These are phyloP conservation scores for Corythoichthys haematopterus DNA, from an alignment of 2,113 vertebrate genomes.

Conservation along the genomic window DNA sequence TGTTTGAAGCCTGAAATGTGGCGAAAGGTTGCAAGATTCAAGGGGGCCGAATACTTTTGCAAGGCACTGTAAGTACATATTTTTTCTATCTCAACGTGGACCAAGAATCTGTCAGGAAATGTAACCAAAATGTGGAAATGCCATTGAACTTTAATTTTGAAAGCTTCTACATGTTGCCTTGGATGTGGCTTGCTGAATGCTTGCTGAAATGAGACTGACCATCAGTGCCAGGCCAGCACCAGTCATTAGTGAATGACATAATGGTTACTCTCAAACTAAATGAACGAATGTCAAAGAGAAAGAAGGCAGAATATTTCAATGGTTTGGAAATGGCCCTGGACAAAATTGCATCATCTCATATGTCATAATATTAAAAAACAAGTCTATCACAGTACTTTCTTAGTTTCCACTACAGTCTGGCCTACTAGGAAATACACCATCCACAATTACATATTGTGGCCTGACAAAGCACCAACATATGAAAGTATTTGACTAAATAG, in stretches of 20 bases:
- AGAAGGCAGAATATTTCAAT: neutral
- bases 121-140: neutral
- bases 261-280: neutral
- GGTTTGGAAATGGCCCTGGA: neutral
- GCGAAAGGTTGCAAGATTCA: no score
- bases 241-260: slow-evolving; percentile 2
- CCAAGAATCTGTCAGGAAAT: neutral
- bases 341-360: neutral
- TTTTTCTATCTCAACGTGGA: no score
- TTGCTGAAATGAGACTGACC: neutral
- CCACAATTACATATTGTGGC: neutral
- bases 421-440: neutral
- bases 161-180: neutral
- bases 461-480: no score
- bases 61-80: no score
- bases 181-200: neutral
- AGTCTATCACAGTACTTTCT: neutral
- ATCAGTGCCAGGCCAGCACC: neutral
- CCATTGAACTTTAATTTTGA: neutral
- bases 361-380: neutral
- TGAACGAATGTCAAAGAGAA: neutral
- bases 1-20: no score
- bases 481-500: no score
- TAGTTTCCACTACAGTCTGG: neutral
- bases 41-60: no score